phyloP scores from a whole-genome alignment of 2,113 vertebrate genomes.

The Rutilus rutilus region DNA sequence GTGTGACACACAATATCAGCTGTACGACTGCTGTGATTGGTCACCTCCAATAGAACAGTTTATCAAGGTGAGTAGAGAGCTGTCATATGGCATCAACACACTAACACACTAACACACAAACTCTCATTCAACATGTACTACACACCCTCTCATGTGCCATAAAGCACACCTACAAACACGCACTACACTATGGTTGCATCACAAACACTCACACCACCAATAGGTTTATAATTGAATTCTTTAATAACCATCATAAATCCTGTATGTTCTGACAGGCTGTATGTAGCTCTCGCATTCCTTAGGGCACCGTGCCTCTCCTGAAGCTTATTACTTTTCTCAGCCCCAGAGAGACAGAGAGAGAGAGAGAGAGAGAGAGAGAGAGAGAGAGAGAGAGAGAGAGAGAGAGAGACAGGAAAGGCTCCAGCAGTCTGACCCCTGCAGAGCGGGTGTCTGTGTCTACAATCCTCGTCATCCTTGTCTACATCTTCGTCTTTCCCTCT shows the following conservation, averaged over 20 bases:
- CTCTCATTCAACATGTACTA: not conserved
- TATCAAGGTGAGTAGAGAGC: conserved; percentile 9
- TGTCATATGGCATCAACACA: conserved; percentile 18
- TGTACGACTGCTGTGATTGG: conserved; percentile 3
- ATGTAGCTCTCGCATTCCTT: conserved; percentile 38
- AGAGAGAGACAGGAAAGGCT: conserved; percentile 1
- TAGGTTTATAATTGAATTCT: conserved; percentile 64
- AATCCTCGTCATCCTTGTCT: conserved; percentile 12
- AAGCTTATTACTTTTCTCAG: conserved; percentile 50
- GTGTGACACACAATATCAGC: not conserved
- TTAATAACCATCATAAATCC: conserved; percentile 62
- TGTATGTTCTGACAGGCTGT: conserved; percentile 50
- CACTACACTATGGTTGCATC: not conserved
- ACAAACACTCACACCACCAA: conserved; percentile 37
- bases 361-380: not conserved
- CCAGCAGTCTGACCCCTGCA: conserved; percentile 46
- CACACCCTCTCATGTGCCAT: conserved; percentile 4
- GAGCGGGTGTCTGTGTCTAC: conserved; percentile 38
- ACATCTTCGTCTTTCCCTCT: not conserved
- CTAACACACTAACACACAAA: conserved; percentile 34
- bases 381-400: not conserved
- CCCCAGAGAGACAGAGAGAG: not conserved
- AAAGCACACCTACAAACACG: conserved; percentile 23
- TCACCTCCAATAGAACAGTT: not conserved
- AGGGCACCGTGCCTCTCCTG: conserved; percentile 34